A percentile compares a stretch with the other conserved stretches of the same genome.
These are phyloP conservation scores for Linyphia triangularis DNA, from an alignment of 2,888 invertebrate species.

Conservation along the genomic window DNA sequence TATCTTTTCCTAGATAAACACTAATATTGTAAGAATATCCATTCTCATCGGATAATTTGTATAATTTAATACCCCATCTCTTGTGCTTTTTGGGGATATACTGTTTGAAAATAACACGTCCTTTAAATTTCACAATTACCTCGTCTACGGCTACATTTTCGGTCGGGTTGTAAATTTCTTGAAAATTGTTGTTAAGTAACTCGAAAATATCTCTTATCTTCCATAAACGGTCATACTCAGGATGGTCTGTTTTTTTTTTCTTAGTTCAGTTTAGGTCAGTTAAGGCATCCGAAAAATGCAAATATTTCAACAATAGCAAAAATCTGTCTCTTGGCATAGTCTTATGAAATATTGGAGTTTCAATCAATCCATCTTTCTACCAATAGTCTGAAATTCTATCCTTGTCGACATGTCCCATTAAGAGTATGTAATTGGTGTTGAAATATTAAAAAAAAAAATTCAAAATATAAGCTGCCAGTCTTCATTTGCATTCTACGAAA, in stretches of 20 bases:
- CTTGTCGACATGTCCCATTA: conserved; percentile 18
- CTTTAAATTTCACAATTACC: conserved; percentile 44
- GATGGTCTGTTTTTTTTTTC: neutral
- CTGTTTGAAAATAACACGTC: conserved; percentile 1
- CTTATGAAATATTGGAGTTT: conserved; percentile 21
- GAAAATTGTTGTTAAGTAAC: neutral
- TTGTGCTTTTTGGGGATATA: conserved; percentile 40
- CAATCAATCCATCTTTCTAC: neutral
- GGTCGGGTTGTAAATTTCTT: conserved; percentile 2
- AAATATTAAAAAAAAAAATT: too few relatives aligned
- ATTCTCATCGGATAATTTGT: conserved; percentile 14
- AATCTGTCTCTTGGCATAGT: conserved; percentile 9
- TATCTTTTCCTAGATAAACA: conserved; percentile 39
- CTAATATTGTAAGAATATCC: conserved; percentile 26
- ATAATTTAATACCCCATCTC: conserved; percentile 21
- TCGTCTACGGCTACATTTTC: conserved; percentile 21
- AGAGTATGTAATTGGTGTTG: too few relatives aligned
- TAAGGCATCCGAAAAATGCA: conserved; percentile 39
- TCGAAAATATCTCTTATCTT: conserved; percentile 25
- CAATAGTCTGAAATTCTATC: conserved; percentile 12
- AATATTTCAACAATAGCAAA: neutral
- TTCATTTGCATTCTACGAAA: too few relatives aligned
- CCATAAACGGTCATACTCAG: conserved; percentile 16
- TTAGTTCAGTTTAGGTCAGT: conserved; percentile 13
- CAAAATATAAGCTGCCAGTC: too few relatives aligned